Base-by-base conservation (phyloP, 2,797 vertebrate genomes). In the Periparus ater region DNA sequence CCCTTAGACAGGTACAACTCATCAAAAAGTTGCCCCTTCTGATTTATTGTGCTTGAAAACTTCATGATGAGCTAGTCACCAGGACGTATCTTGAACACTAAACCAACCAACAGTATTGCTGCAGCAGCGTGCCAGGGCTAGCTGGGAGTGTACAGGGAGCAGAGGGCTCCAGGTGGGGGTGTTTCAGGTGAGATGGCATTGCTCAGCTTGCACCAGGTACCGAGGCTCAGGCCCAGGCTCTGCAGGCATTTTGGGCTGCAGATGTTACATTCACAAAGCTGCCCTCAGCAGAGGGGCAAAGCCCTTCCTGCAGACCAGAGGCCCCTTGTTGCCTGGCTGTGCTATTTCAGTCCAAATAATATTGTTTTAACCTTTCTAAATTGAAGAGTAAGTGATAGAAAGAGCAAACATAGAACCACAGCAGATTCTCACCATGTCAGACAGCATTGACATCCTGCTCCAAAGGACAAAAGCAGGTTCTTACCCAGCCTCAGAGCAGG, bases 241-340 rank as follows among this genome's bases (percentile, higher is more conserved):
- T 38, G 38, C 38, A 38, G 38, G 38, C 38, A 38, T 38, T 38
- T 38, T 38, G 38, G 38, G 38, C 38, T 38, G 87, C 94, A 63
- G 67, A 87, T 74, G 84, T 36, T 36, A 62, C 60, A 20, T 27
- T 79, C 89, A 85, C 5, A 50, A 3, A 92, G 75, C 94, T 57
- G 57, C 78, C 82, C 68, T 42, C 78, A 51, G 42, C 13, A 1
- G 42, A 79, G 60, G 17, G 20, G 26, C 13, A 45, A 82, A 50
- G 87, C 48, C 75, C 85, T 77, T 83, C 87, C 75, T 25, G 1
- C 45, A 83, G 78, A 20, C 84, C 70, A 68, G 29, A 93, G 92
- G 93, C 57, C 89, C 74, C 65, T 74, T 77, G 87, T 74, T 92
- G 95, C 94, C 91, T 85, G 96, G 89, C 65, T 95, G 95, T 42